phyloP scores from a whole-genome alignment of 2,113 vertebrate genomes.

The Choloepus hoffmanni region DNA sequence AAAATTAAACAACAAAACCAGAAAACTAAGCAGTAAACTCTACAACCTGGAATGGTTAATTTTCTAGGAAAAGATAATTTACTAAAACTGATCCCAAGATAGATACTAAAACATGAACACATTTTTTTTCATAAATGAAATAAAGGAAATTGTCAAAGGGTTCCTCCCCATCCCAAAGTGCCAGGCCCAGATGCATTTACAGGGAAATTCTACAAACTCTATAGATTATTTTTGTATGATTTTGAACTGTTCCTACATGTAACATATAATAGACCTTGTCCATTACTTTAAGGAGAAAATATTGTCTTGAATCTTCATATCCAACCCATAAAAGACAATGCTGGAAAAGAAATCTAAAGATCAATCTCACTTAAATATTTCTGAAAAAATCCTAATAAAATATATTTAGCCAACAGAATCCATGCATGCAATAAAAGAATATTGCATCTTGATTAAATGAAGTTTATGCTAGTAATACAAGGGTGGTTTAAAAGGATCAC shows the following conservation, averaged over 20 bases:
- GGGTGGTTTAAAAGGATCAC: background rate
- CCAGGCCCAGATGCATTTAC: background rate
- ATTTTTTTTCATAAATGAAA: background rate
- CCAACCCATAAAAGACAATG: background rate
- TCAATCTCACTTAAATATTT: background rate
- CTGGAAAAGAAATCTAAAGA: constrained; percentile 13
- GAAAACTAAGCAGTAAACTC: background rate
- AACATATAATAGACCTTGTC: background rate
- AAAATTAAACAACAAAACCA: background rate
- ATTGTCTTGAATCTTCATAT: background rate
- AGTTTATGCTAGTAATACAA: background rate
- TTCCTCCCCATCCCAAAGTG: background rate
- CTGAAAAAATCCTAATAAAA: background rate
- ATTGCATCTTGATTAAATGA: background rate
- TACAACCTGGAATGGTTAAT: background rate
- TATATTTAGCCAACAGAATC: background rate
- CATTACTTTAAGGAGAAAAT: background rate
- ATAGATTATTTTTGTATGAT: background rate
- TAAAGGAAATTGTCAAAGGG: background rate
- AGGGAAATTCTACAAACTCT: background rate
- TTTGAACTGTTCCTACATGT: background rate
- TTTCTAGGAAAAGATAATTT: constrained; percentile 13
- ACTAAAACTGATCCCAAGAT: constrained; percentile 21
- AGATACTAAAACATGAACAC: background rate
- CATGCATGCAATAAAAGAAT: background rate